Evolutionary conservation across 2,797 vertebrate species (phyloP).

Genomic region (Hyperoplus immaculatus): DNA sequence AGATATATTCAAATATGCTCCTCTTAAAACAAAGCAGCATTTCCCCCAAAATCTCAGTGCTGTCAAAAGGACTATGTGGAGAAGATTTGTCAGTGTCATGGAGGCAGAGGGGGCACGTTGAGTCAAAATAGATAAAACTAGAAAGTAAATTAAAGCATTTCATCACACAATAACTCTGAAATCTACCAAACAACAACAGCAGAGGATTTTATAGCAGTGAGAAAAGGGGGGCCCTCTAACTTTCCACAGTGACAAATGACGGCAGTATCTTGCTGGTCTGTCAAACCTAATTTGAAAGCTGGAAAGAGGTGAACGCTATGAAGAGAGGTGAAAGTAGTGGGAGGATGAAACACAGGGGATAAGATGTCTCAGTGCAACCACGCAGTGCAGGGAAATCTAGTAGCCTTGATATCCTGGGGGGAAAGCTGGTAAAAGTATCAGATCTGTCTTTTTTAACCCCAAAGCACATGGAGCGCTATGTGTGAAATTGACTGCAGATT

Average conservation of each 20-base stretch:
- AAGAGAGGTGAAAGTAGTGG: conserved; percentile 14
- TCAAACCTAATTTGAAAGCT: conserved; percentile 25
- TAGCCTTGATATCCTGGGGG: not conserved
- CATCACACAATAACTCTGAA: conserved; percentile 3
- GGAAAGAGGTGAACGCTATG: not conserved
- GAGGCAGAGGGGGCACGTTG: not conserved
- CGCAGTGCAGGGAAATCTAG: conserved; percentile 3
- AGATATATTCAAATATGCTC: not conserved
- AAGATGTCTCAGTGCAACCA: not conserved
- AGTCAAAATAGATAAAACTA: not conserved
- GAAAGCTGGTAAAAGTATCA: conserved; percentile 29
- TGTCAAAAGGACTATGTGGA: not conserved
- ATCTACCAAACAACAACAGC: not conserved
- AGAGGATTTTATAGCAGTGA: not conserved
- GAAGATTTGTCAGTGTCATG: not conserved
- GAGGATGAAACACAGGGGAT: conserved; percentile 21
- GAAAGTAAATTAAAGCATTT: conserved; percentile 7
- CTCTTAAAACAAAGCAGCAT: not conserved
- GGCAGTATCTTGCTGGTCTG: not conserved
- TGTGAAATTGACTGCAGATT: conserved; percentile 72
- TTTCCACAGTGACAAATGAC: conserved; percentile 19
- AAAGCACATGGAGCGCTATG: conserved; percentile 41
- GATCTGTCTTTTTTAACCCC: conserved; percentile 27
- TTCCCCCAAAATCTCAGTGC: not conserved
- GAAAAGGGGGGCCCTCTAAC: not conserved